Conservation (phyloP, 2,888 invertebrate genomes). For the Embidobia sp. region DNA sequence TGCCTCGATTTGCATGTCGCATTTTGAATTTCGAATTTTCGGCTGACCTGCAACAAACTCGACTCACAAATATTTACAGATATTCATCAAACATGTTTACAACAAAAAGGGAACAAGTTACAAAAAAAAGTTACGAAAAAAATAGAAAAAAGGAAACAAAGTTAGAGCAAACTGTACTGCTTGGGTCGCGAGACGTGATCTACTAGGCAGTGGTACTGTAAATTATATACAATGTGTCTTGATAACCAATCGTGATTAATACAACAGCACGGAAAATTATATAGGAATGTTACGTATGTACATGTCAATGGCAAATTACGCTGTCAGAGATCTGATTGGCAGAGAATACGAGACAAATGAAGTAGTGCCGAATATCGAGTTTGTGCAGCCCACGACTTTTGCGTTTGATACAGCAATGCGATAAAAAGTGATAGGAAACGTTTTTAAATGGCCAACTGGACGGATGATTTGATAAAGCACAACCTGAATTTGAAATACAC, state of each 20-base stretch:
- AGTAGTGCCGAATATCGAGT: conserved; percentile 43
- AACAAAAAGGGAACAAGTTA: background rate
- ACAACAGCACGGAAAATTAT: conserved; percentile 38
- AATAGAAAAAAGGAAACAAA: too few species aligned
- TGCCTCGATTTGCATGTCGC: conserved; percentile 38
- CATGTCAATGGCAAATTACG: conserved; percentile 49
- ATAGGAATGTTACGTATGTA: conserved; percentile 38
- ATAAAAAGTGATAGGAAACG: conserved; percentile 27
- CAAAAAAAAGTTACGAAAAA: background rate
- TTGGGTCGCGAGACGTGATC: too few species aligned
- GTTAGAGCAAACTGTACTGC: too few species aligned
- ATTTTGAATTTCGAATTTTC: conserved; percentile 6
- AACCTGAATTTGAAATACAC: conserved; percentile 16
- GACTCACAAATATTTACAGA: conserved; percentile 36
- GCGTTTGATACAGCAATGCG: conserved; percentile 18
- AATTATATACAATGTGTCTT: conserved; percentile 41
- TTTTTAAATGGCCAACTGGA: conserved; percentile 19
- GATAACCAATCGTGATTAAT: conserved; percentile 40
- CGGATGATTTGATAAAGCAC: conserved; percentile 35
- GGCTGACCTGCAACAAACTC: conserved; percentile 54
- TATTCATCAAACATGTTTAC: background rate
- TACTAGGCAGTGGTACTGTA: conserved; percentile 7
- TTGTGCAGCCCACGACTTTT: conserved; percentile 42
- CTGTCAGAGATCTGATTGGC: conserved; percentile 56
- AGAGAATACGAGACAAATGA: conserved; percentile 48